Conservation (phyloP, 2,113 vertebrate genomes). For the Syrmaticus mikado region DNA sequence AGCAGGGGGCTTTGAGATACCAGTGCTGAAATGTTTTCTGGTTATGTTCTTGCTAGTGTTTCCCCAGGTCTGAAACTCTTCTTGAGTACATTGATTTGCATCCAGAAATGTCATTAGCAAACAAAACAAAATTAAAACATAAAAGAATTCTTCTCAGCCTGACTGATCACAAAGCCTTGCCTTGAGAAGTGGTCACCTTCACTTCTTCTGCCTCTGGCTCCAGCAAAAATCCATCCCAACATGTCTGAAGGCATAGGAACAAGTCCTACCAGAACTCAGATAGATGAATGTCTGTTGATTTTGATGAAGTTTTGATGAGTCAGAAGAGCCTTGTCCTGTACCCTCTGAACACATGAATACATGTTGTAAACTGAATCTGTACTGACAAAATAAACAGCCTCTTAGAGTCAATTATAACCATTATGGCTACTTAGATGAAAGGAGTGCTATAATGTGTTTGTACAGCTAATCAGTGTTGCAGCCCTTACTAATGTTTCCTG, state of each 20-base stretch:
- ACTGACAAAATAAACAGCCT: not conserved
- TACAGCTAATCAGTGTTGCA: constrained; percentile 25
- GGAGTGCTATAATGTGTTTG: not conserved
- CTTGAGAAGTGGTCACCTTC: not conserved
- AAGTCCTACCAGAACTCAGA: not conserved
- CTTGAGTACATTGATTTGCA: not conserved
- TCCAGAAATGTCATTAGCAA: constrained; percentile 36
- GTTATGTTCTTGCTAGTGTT: not conserved
- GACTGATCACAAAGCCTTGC: not conserved
- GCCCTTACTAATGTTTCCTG: not conserved
- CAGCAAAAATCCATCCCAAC: not conserved
- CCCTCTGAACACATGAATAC: not conserved
- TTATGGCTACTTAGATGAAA: constrained; percentile 11
- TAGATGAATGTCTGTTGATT: not conserved
- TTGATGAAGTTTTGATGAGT: not conserved
- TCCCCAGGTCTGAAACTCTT: not conserved
- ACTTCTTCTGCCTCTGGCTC: not conserved
- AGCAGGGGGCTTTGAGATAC: not conserved
- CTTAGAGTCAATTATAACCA: constrained; percentile 14
- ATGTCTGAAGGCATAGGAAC: not conserved
- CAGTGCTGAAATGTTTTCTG: not conserved
- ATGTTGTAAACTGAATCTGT: not conserved
- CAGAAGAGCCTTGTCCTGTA: not conserved
- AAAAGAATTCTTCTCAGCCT: not conserved
- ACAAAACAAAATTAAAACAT: not conserved